Evolutionary conservation across 2,797 vertebrate species (phyloP).

Genomic region (Naso thynnoides): DNA sequence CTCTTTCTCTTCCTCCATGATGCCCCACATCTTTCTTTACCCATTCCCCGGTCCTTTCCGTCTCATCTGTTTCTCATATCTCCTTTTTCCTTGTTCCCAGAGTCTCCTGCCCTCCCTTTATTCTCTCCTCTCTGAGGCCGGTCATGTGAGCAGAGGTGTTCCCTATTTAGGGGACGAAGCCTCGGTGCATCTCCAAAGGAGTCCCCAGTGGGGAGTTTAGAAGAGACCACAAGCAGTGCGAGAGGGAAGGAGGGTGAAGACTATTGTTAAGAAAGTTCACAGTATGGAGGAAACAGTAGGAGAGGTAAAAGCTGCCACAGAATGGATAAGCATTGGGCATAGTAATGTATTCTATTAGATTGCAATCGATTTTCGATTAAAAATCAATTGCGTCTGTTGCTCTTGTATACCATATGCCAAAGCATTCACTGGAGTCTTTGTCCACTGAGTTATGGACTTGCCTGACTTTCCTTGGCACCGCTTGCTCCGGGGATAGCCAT

Average conservation of each 20-base stretch:
- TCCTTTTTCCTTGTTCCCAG: neutral
- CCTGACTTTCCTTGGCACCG: no score
- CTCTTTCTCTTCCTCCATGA: slow-evolving; percentile 11
- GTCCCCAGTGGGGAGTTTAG: slow-evolving; percentile 44
- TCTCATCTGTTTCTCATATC: neutral
- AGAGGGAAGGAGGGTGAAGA: neutral
- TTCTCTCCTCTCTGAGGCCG: slow-evolving; percentile 15
- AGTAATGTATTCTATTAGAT: no score
- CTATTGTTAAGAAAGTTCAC: no score
- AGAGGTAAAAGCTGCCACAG: no score
- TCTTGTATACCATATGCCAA: no score
- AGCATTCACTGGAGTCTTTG: no score
- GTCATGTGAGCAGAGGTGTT: slow-evolving; percentile 56
- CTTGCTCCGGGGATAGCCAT: no score
- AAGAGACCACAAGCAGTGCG: slow-evolving; percentile 37
- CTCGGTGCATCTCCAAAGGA: slow-evolving; percentile 47
- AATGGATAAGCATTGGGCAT: no score
- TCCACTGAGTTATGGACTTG: no score
- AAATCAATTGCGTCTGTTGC: no score
- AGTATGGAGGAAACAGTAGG: no score
- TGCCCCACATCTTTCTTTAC: slow-evolving; percentile 25
- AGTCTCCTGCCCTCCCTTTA: neutral
- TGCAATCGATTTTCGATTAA: no score
- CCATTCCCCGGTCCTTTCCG: neutral
- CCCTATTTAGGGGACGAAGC: slow-evolving; percentile 48